Evolutionary conservation across 2,797 vertebrate species (phyloP).

Genomic region (Ammospiza maritima): DNA sequence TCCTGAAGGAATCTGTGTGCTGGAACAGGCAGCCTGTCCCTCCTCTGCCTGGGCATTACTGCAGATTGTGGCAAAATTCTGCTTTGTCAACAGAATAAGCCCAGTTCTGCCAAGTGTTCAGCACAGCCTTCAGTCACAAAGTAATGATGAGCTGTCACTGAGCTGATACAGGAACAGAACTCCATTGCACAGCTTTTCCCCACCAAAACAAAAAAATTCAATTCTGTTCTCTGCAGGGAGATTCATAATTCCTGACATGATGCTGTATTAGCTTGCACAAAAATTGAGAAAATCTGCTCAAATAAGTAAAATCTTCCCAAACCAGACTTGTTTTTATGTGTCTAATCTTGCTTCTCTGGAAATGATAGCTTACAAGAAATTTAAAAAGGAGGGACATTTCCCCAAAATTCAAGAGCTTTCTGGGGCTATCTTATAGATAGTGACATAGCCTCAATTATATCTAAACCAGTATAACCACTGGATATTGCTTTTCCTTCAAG

Average conservation of each 20-base stretch:
- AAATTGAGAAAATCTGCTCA: neutral
- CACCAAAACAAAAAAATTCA: neutral
- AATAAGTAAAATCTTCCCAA: neutral
- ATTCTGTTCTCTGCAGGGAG: neutral
- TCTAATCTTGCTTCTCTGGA: neutral
- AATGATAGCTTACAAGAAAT: neutral
- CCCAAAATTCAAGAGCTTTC: neutral
- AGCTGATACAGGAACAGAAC: neutral
- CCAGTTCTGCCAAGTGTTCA: neutral
- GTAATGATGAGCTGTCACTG: constrained; percentile 15
- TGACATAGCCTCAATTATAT: neutral
- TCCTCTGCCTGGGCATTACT: neutral
- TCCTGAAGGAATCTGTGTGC: neutral
- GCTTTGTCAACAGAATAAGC: neutral
- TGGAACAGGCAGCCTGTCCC: neutral
- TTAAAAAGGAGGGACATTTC: neutral
- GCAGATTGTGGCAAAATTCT: neutral
- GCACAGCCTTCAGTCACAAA: neutral
- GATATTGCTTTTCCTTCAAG: neutral
- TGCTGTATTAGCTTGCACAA: neutral
- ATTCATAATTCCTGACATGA: neutral
- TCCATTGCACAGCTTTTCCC: neutral
- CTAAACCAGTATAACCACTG: neutral
- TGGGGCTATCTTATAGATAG: neutral
- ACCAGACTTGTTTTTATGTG: neutral